Base-by-base conservation (phyloP, 1,140 invertebrate species). In the Drosophila repletoides region DNA sequence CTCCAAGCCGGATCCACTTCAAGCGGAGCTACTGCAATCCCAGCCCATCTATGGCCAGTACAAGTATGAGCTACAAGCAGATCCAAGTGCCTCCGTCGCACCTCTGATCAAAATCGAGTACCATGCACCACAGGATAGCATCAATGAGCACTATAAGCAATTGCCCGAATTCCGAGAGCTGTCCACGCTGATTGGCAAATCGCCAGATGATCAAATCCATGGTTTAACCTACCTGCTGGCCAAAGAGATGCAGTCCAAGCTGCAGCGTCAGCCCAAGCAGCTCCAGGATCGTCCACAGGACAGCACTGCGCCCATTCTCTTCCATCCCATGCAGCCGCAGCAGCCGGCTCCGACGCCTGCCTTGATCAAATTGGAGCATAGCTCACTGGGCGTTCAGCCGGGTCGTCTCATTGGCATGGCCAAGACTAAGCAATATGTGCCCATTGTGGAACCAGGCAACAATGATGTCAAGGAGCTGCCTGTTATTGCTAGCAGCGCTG, bases 131-230 rank as follows among this genome's bases (percentile, higher is more conserved):
- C 46, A 61, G 3, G 76, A 89, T 6, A 41, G 41, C 3, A n/a
- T 80, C 5, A 89, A 87, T 29, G 76, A 83, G 15, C 68, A 88
- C 45, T 89, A 83, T 43, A 89, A 89, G 17, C 69, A 88, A 4
- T 29, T 83, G 28, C 72, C 72, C 1, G 86, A 90, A 41, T 90
- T 89, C 21, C 71, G 74, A 6, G 75, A 88, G 14, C 59, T 90
- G 7, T 89, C 88, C 10, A 73, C 88, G 0, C 40, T 90, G 2
- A 77, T 90, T 2, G 88, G 88, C 40, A 90, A 90, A 29, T 90
- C 88, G 0, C 86, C 88, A 0, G 81, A 88, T n/a, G 88, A 90
- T 51, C 88, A 90, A 58, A 88, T 90, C 28, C 88, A 89, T 9
- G 88, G 88, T 1, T 53, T 90, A 0, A 89, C 88, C 41, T 90